Percentiles rank a stretch among this genome's conserved stretches.
Conservation (phyloP, 2,888 invertebrate genomes). For the Artemia sp. region DNA sequence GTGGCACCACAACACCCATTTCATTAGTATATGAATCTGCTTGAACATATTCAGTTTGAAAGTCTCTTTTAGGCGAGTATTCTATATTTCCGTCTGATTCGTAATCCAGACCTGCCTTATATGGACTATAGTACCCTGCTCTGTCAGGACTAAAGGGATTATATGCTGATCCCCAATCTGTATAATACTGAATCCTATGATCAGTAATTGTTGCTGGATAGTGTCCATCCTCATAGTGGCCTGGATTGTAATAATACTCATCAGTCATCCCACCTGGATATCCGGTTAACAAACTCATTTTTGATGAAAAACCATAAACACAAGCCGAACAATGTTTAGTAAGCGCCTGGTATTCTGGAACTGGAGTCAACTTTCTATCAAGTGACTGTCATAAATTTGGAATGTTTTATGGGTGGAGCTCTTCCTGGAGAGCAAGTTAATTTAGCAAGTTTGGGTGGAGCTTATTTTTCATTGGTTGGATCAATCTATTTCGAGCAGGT, state of each 20-base stretch:
- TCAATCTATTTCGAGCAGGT: too few species aligned
- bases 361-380: background rate
- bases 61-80: background rate
- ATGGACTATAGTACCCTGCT: background rate
- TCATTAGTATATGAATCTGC: slow-evolving; percentile 7
- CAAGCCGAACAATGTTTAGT: background rate
- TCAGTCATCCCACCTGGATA: background rate
- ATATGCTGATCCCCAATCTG: slow-evolving; percentile 9
- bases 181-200: slow-evolving; percentile 1
- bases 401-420: background rate
- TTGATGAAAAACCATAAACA: background rate
- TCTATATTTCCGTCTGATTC: background rate
- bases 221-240: slow-evolving; percentile 2
- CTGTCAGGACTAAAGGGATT: background rate
- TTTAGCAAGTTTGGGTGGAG: too few species aligned
- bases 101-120: background rate
- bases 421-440: background rate
- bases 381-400: slow-evolving; percentile 1
- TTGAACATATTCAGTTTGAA: background rate
- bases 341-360: background rate
- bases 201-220: background rate
- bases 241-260: slow-evolving; percentile 2
- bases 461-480: too few species aligned
- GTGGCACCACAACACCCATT: slow-evolving; percentile 28
- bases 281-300: slow-evolving; percentile 2